Evolutionary conservation across 2,888 invertebrate genomes (phyloP).

Genomic region (Flexamia atlantica): DNA sequence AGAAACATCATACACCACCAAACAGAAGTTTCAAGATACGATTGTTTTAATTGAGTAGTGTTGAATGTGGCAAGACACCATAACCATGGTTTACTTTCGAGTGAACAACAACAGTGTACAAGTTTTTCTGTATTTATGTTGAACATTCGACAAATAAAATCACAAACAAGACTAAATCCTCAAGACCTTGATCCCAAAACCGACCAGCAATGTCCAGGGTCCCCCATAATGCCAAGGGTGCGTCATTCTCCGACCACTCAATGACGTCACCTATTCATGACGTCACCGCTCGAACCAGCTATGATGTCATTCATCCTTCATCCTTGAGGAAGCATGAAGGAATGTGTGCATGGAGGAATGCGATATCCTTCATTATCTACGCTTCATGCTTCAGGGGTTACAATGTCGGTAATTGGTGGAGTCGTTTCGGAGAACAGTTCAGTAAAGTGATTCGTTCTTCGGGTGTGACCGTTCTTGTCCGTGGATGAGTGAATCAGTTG

Average conservation of each 20-base stretch:
- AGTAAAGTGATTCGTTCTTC: background rate
- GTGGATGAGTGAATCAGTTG: too few relatives aligned
- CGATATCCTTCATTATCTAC: conserved; percentile 8
- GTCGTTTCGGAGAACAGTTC: background rate
- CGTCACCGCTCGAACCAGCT: background rate
- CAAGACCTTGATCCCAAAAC: conserved; percentile 7
- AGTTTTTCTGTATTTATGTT: too few relatives aligned
- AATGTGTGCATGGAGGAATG: background rate
- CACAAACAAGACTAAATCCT: too few relatives aligned
- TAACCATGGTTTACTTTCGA: too few relatives aligned
- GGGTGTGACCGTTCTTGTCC: too few relatives aligned
- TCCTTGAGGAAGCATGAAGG: background rate
- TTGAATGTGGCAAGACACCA: too few relatives aligned
- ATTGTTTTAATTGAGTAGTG: too few relatives aligned
- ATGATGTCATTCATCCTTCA: background rate
- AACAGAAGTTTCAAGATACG: too few relatives aligned
- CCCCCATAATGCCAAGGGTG: conserved; percentile 4
- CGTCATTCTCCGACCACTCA: background rate
- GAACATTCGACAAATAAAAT: too few relatives aligned
- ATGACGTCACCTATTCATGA: background rate
- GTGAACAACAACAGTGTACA: too few relatives aligned
- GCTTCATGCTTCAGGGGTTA: background rate
- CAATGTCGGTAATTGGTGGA: too few relatives aligned
- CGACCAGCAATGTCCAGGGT: background rate
- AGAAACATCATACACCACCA: too few relatives aligned